A percentile compares a stretch with the other conserved stretches of the same genome.
Conservation (phyloP, 2,888 invertebrate genomes). For the Spilarctia lutea region DNA sequence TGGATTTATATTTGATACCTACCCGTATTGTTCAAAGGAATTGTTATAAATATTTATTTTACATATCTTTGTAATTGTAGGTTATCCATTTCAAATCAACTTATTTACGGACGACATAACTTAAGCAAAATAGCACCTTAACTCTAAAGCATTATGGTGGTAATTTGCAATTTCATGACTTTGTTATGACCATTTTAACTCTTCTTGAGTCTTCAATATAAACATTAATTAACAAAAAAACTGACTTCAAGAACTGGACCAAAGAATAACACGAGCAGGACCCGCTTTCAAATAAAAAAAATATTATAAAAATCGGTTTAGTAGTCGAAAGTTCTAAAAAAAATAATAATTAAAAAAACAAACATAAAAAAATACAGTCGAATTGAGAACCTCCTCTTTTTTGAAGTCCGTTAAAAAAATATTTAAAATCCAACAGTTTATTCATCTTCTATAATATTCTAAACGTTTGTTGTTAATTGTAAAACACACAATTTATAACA, state of each 20-base stretch:
- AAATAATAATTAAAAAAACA: no score
- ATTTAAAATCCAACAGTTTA: not conserved
- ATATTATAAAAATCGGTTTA: no score
- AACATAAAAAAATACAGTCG: no score
- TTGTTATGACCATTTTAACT: not conserved
- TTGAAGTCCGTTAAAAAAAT: no score
- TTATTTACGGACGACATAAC: not conserved
- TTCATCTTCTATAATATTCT: not conserved
- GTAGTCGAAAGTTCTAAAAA: no score
- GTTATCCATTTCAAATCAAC: not conserved
- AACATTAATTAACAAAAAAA: no score
- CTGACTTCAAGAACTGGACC: no score
- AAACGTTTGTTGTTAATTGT: not conserved
- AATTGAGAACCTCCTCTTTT: no score
- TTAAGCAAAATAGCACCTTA: not conserved
- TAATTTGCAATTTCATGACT: not conserved
- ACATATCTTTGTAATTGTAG: not conserved
- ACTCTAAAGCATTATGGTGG: not conserved
- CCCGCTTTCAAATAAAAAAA: no score
- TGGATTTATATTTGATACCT: conserved; percentile 36
- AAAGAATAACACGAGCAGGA: no score
- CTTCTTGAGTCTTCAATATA: no score
- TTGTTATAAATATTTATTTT: conserved; percentile 42
- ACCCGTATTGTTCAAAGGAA: conserved; percentile 41
- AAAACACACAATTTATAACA: conserved; percentile 43